A percentile compares a stretch with the other conserved stretches of the same genome.
Conservation (phyloP, 2,113 vertebrate species). For the Phalacrocorax aristotelis region DNA sequence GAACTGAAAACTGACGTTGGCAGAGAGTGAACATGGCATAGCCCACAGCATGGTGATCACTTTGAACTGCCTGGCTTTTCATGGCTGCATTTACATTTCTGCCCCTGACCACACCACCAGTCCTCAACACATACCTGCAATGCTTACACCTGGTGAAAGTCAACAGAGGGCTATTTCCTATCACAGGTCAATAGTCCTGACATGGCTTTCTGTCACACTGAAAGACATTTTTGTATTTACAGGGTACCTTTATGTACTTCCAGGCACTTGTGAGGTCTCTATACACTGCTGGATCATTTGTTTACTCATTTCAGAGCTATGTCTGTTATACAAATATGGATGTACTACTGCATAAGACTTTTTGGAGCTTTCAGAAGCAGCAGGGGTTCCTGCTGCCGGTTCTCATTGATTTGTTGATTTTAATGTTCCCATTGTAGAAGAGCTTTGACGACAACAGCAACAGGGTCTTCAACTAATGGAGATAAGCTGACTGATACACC, state of each 20-base stretch:
- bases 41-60: neutral
- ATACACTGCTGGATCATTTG: neutral
- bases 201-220: neutral
- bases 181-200: neutral
- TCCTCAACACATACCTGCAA: neutral
- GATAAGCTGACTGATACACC: neutral
- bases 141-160: neutral
- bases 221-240: neutral
- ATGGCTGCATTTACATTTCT: neutral
- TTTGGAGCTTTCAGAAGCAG: neutral
- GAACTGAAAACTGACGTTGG: neutral
- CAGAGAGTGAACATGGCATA: neutral
- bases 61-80: neutral
- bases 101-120: neutral
- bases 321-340: neutral
- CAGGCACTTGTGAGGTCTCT: neutral
- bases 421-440: neutral
- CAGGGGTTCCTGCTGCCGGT: neutral
- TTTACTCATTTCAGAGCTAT: neutral
- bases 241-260: neutral
- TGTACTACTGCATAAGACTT: neutral
- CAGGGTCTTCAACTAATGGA: neutral
- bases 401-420: neutral
- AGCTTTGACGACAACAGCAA: neutral
- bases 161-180: neutral